Percentiles rank a stretch among this genome's conserved stretches.
Conservation (phyloP, 2,888 invertebrate species). For the Andrena flavipes region DNA sequence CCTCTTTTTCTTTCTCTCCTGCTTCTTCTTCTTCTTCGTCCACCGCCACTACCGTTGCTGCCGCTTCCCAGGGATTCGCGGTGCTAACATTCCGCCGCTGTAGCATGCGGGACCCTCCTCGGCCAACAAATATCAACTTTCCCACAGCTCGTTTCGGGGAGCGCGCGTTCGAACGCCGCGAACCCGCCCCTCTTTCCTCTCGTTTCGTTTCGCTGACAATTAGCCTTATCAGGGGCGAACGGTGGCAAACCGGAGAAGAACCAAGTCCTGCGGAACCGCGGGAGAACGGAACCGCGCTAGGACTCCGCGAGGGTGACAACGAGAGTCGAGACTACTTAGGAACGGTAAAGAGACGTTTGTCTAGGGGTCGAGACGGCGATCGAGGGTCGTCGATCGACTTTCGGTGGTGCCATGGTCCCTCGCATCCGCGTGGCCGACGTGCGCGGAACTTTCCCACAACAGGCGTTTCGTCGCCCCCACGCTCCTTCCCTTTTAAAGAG, state of each 20-base stretch:
- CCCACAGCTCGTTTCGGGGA: constrained; percentile 76
- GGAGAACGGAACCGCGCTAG: background rate
- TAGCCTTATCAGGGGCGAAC: constrained; percentile 28
- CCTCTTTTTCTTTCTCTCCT: constrained; percentile 36
- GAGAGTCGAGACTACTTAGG: background rate
- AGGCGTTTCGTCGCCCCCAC: constrained; percentile 65
- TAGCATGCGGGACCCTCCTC: constrained; percentile 50
- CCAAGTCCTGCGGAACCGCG: background rate
- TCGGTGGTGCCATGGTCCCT: background rate
- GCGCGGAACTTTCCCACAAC: constrained; percentile 69
- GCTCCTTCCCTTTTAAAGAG: constrained; percentile 69
- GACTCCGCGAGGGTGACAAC: background rate
- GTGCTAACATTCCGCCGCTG: constrained; percentile 73
- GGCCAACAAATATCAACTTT: constrained; percentile 71
- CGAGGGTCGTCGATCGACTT: constrained; percentile 13
- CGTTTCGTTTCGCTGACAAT: constrained; percentile 5
- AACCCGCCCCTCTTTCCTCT: constrained; percentile 1
- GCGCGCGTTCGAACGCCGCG: constrained; percentile 41
- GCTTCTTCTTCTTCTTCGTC: constrained; percentile 30
- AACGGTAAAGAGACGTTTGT: background rate
- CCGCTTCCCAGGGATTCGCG: constrained; percentile 70
- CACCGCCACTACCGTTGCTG: constrained; percentile 50
- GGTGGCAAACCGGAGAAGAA: background rate
- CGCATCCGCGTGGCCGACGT: background rate
- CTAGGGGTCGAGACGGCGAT: background rate